phyloP scores from a whole-genome alignment of 2,113 vertebrate species.

The Leptobrachium leishanense region DNA sequence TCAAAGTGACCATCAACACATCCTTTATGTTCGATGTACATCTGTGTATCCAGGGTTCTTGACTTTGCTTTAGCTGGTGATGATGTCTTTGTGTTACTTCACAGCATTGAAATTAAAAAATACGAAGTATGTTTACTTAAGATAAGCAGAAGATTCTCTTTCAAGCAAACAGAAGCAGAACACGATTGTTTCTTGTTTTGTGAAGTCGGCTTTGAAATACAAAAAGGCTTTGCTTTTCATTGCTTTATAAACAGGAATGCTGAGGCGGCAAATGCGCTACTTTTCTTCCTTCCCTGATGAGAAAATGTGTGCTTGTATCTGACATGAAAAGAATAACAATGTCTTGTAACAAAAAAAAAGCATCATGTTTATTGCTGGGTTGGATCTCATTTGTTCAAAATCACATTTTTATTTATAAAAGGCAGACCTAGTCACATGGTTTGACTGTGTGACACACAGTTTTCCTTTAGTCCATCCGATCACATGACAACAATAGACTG shows the following conservation, averaged over 20 bases:
- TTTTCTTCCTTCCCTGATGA: too few relatives aligned
- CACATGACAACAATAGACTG: too few relatives aligned
- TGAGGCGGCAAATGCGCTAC: neutral
- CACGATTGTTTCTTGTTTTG: conserved; percentile 26
- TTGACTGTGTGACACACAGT: too few relatives aligned
- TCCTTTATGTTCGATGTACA: neutral
- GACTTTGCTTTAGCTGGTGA: neutral
- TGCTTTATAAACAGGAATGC: conserved; percentile 12
- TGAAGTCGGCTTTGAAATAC: conserved; percentile 31
- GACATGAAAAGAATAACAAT: too few relatives aligned
- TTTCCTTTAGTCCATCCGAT: too few relatives aligned
- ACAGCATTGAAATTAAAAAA: neutral
- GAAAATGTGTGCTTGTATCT: too few relatives aligned
- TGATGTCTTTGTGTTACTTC: conserved; percentile 17
- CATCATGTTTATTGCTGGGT: too few relatives aligned
- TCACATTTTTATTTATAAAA: too few relatives aligned
- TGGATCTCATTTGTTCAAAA: too few relatives aligned
- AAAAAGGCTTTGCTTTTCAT: conserved; percentile 9
- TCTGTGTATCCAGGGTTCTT: neutral
- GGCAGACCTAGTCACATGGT: too few relatives aligned
- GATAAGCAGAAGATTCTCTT: conserved; percentile 31
- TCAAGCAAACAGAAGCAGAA: conserved; percentile 3
- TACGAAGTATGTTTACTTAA: conserved; percentile 15
- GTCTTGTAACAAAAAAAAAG: too few relatives aligned
- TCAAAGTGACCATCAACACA: too few relatives aligned